These are phyloP conservation scores for Megalops cyprinoides DNA, from an alignment of 2,797 vertebrate species.

Conservation along the genomic window DNA sequence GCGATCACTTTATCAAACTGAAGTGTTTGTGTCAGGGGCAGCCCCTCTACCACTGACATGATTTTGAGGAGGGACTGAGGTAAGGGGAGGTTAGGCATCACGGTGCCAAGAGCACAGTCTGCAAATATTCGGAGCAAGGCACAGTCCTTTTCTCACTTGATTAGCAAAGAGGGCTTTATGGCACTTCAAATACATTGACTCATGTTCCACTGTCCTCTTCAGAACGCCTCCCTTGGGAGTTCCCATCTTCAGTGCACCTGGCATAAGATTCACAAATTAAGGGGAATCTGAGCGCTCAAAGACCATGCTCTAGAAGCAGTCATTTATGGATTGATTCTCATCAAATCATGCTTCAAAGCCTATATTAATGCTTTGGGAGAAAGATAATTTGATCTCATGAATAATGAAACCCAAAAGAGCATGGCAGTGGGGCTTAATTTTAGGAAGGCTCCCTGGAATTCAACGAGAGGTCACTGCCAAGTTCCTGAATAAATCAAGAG, in stretches of 20 bases:
- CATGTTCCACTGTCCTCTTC: constrained; percentile 21
- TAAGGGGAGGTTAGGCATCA: background rate
- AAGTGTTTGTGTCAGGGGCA: constrained; percentile 32
- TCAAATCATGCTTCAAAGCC: constrained; percentile 37
- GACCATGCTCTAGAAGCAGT: constrained; percentile 24
- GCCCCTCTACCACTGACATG: constrained; percentile 22
- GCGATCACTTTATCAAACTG: constrained; percentile 27
- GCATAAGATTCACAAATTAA: constrained; percentile 28
- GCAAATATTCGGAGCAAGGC: constrained; percentile 7
- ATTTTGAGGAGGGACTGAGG: background rate
- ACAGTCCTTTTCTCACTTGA: constrained; percentile 24
- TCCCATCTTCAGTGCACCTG: constrained; percentile 21
- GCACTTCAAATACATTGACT: constrained; percentile 33
- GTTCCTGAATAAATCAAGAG: constrained; percentile 38
- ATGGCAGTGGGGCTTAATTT: constrained; percentile 18
- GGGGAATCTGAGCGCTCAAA: constrained; percentile 23
- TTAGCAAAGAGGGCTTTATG: constrained; percentile 28
- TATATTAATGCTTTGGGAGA: constrained; percentile 31
- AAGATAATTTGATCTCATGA: constrained; percentile 39
- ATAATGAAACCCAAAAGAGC: constrained; percentile 36
- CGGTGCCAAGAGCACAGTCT: background rate
- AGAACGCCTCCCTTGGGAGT: constrained; percentile 14
- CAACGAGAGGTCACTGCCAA: constrained; percentile 31
- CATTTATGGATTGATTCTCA: constrained; percentile 36
- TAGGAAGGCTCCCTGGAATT: constrained; percentile 28